phyloP scores from a whole-genome alignment of 2,888 invertebrate genomes.

The Anarsia innoxiella region DNA sequence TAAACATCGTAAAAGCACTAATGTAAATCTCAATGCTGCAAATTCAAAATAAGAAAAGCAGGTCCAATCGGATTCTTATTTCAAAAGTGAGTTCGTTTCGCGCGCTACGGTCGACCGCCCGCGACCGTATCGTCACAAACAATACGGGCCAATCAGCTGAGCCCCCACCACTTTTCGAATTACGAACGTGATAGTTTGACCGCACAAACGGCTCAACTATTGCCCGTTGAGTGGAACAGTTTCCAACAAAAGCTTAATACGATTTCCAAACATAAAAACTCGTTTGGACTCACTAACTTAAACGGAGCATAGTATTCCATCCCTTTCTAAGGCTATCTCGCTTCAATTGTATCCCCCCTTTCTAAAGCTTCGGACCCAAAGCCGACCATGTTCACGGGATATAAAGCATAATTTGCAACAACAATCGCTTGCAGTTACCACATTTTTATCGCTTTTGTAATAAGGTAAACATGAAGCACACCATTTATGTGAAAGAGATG shows the following conservation, averaged over 20 bases:
- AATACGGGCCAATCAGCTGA: constrained; percentile 66
- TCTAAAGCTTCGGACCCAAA: constrained; percentile 23
- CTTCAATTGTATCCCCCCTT: constrained; percentile 61
- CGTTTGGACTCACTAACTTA: constrained; percentile 72
- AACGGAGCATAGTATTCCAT: constrained; percentile 61
- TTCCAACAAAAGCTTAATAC: constrained; percentile 75
- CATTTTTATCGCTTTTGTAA: constrained; percentile 46
- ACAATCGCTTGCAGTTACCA: constrained; percentile 28
- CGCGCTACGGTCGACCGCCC: constrained; percentile 58
- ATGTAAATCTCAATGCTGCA: constrained; percentile 13
- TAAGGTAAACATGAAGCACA: constrained; percentile 52
- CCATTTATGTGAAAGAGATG: constrained; percentile 47
- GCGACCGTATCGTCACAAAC: constrained; percentile 56
- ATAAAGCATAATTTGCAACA: constrained; percentile 26
- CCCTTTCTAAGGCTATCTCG: constrained; percentile 55
- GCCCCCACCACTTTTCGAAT: constrained; percentile 57
- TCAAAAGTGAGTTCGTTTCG: constrained; percentile 41
- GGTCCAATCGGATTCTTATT: constrained; percentile 32
- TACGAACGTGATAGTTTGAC: constrained; percentile 68
- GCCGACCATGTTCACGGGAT: constrained; percentile 15
- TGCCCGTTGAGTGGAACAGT: constrained; percentile 73
- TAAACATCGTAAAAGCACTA: constrained; percentile 21
- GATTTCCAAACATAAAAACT: constrained; percentile 76
- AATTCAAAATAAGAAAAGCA: constrained; percentile 19
- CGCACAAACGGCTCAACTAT: constrained; percentile 70